Percentiles rank a stretch among this genome's conserved stretches.
Conservation (phyloP, 2,113 vertebrate genomes). For the Sapayoa aenigma region DNA sequence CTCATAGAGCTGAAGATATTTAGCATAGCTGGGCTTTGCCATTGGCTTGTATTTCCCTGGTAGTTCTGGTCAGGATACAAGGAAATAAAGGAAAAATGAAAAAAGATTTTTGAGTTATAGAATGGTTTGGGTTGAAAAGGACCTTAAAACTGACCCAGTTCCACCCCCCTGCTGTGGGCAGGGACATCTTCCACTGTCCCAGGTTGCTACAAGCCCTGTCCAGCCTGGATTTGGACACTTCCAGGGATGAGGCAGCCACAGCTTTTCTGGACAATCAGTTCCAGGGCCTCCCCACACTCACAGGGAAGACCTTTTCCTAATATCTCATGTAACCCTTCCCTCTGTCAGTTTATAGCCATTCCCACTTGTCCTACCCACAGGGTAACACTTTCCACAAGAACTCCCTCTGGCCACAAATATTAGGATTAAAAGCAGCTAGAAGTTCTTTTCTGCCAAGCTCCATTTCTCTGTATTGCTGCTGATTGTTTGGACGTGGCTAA, state of each 20-base stretch:
- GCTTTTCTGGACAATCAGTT: background rate
- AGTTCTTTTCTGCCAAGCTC: background rate
- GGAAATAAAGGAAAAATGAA: background rate
- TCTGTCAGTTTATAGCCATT: background rate
- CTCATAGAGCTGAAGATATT: background rate
- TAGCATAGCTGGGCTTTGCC: background rate
- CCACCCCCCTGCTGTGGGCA: rapidly evolving
- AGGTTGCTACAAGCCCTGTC: no score
- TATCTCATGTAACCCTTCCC: background rate
- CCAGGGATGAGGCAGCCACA: background rate
- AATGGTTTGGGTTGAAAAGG: background rate
- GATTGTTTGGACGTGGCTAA: background rate
- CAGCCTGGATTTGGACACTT: background rate
- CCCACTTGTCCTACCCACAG: background rate
- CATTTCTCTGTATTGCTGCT: background rate
- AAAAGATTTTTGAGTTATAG: background rate
- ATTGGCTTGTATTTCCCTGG: background rate
- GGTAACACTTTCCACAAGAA: background rate
- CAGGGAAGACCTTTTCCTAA: background rate
- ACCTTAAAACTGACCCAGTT: background rate
- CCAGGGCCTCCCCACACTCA: rapidly evolving
- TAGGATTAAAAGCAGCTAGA: background rate
- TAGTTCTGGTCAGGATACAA: background rate
- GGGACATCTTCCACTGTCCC: rapidly evolving
- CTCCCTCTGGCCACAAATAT: background rate